Percentiles rank a stretch among this genome's conserved stretches.
These are phyloP conservation scores for Paguma larvata DNA, from an alignment of 2,797 vertebrate species.

Conservation along the genomic window DNA sequence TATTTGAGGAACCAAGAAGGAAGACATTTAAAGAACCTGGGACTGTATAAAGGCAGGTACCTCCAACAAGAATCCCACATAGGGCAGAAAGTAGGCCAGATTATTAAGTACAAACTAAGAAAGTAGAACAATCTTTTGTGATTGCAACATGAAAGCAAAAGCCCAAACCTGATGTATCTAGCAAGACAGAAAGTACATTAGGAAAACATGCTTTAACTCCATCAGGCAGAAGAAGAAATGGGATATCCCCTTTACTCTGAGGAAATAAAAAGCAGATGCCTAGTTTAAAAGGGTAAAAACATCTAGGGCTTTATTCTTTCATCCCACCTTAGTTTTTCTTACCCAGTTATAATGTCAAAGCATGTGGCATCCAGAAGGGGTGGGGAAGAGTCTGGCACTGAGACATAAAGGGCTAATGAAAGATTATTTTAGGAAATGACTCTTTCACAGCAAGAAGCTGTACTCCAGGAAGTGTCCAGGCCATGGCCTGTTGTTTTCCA, in stretches of 20 bases:
- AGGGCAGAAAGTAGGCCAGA: slow-evolving; percentile 61
- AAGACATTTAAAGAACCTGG: not conserved
- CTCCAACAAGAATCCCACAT: not conserved
- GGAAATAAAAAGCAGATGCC: not conserved
- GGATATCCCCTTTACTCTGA: not conserved
- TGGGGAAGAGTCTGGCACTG: not conserved
- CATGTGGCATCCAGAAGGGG: not conserved
- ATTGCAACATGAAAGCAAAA: slow-evolving; percentile 42
- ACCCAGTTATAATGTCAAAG: not conserved
- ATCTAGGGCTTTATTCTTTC: not conserved
- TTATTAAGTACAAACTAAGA: slow-evolving; percentile 37
- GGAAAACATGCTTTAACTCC: not conserved
- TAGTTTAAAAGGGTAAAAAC: not conserved
- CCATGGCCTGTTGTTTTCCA: not conserved
- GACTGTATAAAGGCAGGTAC: not conserved
- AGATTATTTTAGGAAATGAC: not conserved
- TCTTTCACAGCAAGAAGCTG: not conserved
- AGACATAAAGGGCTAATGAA: not conserved
- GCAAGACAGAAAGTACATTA: not conserved
- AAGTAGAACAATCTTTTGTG: slow-evolving; percentile 35
- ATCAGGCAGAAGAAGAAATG: not conserved
- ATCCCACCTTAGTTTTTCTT: not conserved
- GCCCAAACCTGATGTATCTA: slow-evolving; percentile 35
- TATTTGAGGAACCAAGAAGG: not conserved
- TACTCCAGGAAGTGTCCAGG: not conserved